Conservation (phyloP, 1,140 invertebrate genomes). For the Atta texana region DNA sequence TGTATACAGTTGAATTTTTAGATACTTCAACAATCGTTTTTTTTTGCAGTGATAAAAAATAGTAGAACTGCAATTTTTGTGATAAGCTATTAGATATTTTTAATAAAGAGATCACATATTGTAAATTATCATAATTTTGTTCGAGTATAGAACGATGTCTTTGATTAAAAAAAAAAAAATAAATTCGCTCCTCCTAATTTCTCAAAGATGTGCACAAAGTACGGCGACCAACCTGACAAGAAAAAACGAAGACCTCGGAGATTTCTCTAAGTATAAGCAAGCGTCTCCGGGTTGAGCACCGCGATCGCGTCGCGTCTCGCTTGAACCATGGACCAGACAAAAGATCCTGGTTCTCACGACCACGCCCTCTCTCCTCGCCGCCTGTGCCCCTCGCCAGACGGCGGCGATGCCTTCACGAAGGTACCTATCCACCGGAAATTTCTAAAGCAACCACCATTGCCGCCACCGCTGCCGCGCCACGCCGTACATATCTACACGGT, state of each 20-base stretch:
- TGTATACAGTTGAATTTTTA: too few species aligned
- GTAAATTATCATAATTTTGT: neutral
- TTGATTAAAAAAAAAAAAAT: neutral
- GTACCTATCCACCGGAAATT: slow-evolving; percentile 80
- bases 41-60: too few species aligned
- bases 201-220: neutral
- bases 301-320: slow-evolving; percentile 67
- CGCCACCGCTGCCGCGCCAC: neutral
- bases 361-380: slow-evolving; percentile 81
- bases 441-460: slow-evolving; percentile 63
- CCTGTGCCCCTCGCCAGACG: slow-evolving; percentile 68
- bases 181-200: neutral
- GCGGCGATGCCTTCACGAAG: slow-evolving; percentile 76
- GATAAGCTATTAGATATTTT: neutral
- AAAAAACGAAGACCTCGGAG: neutral
- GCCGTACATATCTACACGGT: slow-evolving; percentile 19
- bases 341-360: slow-evolving; percentile 84
- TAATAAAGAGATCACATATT: neutral
- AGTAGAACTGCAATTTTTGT: neutral
- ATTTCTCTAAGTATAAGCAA: neutral
- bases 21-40: too few species aligned
- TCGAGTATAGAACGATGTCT: neutral
- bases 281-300: slow-evolving; percentile 75
- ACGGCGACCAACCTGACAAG: neutral
- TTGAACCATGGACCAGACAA: slow-evolving; percentile 79